These are phyloP conservation scores for Anguilla megastoma DNA, from an alignment of 2,797 vertebrate species.

Conservation along the genomic window DNA sequence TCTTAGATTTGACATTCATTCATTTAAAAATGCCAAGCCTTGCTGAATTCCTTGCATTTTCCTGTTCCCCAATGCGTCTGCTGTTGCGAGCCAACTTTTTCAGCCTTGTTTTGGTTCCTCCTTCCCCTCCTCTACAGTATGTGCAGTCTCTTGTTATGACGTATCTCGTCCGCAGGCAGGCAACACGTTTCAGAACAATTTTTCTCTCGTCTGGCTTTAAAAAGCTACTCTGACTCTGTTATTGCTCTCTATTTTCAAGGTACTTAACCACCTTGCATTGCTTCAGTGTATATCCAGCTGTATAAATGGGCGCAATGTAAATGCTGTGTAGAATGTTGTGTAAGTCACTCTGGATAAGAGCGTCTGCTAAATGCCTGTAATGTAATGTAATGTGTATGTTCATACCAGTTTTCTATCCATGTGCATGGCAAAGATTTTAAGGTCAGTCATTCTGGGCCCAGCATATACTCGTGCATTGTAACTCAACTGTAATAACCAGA, in stretches of 20 bases:
- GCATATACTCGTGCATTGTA: neutral
- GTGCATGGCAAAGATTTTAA: neutral
- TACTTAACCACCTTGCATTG: too few relatives aligned
- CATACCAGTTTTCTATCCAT: neutral
- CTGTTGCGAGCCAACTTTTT: neutral
- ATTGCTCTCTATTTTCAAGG: neutral
- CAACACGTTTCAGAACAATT: neutral
- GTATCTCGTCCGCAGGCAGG: slow-evolving; percentile 25
- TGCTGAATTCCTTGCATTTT: neutral
- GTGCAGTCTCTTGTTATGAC: slow-evolving; percentile 9
- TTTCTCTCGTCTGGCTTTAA: neutral
- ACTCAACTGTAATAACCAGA: neutral
- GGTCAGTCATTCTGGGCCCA: neutral
- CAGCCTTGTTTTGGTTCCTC: neutral
- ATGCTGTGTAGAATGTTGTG: too few relatives aligned
- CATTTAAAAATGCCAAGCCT: neutral
- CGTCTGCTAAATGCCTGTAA: too few relatives aligned
- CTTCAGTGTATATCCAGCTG: too few relatives aligned
- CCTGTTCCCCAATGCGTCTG: neutral
- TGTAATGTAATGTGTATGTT: too few relatives aligned
- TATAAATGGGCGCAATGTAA: too few relatives aligned
- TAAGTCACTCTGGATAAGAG: too few relatives aligned
- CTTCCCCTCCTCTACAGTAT: neutral
- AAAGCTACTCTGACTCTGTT: neutral
- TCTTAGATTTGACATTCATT: neutral